Base-by-base conservation (phyloP, 2,888 invertebrate genomes). In the Drosophila planitibia region DNA sequence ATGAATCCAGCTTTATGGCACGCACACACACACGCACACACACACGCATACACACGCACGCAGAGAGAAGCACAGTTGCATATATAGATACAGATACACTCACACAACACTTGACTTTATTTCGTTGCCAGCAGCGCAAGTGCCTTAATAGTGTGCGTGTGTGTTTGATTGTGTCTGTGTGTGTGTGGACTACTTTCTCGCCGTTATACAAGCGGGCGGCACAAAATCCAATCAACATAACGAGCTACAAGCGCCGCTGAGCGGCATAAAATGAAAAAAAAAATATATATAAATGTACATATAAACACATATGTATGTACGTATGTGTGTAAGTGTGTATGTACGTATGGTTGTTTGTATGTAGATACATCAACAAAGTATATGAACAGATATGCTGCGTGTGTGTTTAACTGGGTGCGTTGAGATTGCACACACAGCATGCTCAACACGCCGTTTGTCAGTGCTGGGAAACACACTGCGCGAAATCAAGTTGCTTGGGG, bases 161-260 rank as follows among this genome's bases (percentile, higher is more conserved):
- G 58, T 16, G 32, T 52, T 4, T 55, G 35, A 41, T 37, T 80
- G 68, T 52, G 69, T 49, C 33, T 59, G 37, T 51, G 70, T 54
- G 70, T 71, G 76, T 77, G 83, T 84, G 85, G 70, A 89, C 85
- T 85, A 85, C 85, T 85, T 89, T 89, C 85, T 72, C 76, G 87
- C 84, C 72, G 78, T 67, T 69, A 62, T 67, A 79, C 79, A 79
- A 78, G 87, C 89, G 87, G 84, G 83, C 85, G 79, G 85, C 85
- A 82, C 83, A 88, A 91, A 91, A 90, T 90, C 91, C 90, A 90
- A 90, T 90, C 90, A 90, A 84, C 91, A 90, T 90, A 90, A 90
- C 89, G 91, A 90, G 89, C 89, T 86, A 85, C 85, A 83, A 91
- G 88, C 88, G 90, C 74, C 84, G 91, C 85, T 82, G 82, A 89